Percentiles rank a stretch among this genome's conserved stretches.
phyloP scores from a whole-genome alignment of 1,140 invertebrate genomes.

The Saccostrea echinata region DNA sequence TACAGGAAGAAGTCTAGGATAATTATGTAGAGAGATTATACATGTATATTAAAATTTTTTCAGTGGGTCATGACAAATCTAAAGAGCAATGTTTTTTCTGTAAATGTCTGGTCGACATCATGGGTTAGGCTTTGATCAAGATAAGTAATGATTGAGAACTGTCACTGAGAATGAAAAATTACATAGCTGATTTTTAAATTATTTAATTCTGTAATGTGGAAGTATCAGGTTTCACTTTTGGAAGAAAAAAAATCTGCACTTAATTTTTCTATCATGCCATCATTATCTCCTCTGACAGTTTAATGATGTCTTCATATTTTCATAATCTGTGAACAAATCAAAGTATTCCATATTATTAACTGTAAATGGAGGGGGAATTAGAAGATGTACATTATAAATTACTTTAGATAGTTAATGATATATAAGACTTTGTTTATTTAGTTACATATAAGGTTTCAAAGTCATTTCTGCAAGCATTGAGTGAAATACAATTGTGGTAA shows the following conservation, averaged over 20 bases:
- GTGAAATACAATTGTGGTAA: neutral
- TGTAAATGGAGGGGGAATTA: neutral
- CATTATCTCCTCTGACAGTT: conserved; percentile 9
- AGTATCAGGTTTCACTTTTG: conserved; percentile 9
- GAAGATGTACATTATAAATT: neutral
- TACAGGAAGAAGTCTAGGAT: neutral
- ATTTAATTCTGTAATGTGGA: neutral
- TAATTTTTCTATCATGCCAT: neutral
- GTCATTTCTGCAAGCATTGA: neutral
- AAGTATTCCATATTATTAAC: conserved; percentile 13
- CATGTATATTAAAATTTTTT: neutral
- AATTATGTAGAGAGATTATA: conserved; percentile 15
- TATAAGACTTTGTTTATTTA: conserved; percentile 8
- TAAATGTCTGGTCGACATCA: neutral
- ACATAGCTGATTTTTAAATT: neutral
- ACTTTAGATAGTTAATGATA: neutral
- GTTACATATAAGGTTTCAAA: conserved; percentile 33
- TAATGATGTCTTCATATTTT: conserved; percentile 22
- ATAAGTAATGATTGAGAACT: conserved; percentile 26
- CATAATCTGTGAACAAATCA: neutral
- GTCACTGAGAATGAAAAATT: conserved; percentile 1
- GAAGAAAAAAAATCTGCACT: neutral
- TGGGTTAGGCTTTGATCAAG: conserved; percentile 7
- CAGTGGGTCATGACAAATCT: neutral
- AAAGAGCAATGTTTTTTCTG: neutral